Percentiles rank a stretch among this genome's conserved stretches.
Evolutionary conservation across 2,113 vertebrate species (phyloP).

Genomic region (Empidonax alnorum): DNA sequence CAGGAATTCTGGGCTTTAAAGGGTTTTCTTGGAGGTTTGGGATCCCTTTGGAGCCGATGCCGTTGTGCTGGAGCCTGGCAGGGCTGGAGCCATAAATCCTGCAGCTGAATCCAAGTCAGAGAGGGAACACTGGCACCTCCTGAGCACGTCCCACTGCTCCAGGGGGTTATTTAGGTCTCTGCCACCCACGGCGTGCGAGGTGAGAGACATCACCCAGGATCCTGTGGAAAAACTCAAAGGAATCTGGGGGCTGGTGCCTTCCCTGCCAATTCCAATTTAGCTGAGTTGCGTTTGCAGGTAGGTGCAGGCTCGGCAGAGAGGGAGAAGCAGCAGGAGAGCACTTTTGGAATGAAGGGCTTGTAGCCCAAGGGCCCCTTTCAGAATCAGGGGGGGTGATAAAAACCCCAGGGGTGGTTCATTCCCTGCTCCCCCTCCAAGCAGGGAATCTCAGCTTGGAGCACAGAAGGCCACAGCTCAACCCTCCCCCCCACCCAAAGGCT

Average conservation of each 20-base stretch:
- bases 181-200: constrained; percentile 55
- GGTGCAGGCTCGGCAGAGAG: constrained; percentile 42
- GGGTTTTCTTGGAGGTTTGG: not conserved
- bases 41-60: not conserved
- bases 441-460: not conserved
- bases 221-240: constrained; percentile 29
- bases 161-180: constrained; percentile 36
- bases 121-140: not conserved
- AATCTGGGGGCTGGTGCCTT: constrained; percentile 6
- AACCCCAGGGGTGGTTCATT: not conserved
- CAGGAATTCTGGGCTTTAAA: not conserved
- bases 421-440: not conserved
- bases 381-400: not conserved
- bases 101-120: not conserved
- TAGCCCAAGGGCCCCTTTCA: not conserved
- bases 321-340: not conserved
- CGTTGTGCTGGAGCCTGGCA: not conserved
- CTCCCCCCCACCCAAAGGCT: not conserved
- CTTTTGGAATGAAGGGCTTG: not conserved
- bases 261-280: constrained; percentile 21
- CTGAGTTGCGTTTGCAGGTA: constrained; percentile 53
- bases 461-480: accelerated
- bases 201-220: constrained; percentile 22
- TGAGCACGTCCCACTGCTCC: not conserved
- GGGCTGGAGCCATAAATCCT: constrained; percentile 12